A percentile compares a stretch with the other conserved stretches of the same genome.
These are phyloP conservation scores for Thera obeliscata DNA, from an alignment of 2,888 invertebrate genomes.

Conservation along the genomic window DNA sequence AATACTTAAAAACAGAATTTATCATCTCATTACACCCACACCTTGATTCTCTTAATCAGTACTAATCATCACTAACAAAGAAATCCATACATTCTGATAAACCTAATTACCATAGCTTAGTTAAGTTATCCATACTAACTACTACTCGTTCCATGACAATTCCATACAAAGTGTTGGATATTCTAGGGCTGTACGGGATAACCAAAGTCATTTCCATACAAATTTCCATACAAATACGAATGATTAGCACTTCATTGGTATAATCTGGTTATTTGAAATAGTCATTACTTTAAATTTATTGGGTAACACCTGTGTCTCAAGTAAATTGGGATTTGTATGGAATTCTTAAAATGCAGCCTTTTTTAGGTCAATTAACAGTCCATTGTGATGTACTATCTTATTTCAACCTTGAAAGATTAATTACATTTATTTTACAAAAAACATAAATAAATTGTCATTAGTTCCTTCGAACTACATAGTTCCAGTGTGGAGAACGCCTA, in stretches of 20 bases:
- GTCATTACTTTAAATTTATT: slow-evolving; percentile 40
- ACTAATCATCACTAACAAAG: slow-evolving; percentile 29
- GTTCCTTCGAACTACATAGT: too few relatives aligned
- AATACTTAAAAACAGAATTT: slow-evolving; percentile 2
- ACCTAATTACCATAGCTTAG: slow-evolving; percentile 30
- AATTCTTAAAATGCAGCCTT: slow-evolving; percentile 21
- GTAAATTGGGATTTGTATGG: slow-evolving; percentile 22
- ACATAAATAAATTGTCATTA: too few relatives aligned
- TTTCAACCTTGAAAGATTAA: not conserved
- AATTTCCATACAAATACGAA: slow-evolving; percentile 42
- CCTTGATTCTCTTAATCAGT: slow-evolving; percentile 14
- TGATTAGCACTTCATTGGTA: slow-evolving; percentile 43
- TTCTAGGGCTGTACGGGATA: slow-evolving; percentile 25
- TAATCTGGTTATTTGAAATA: slow-evolving; percentile 44
- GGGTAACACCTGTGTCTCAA: slow-evolving; percentile 35
- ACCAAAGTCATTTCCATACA: slow-evolving; percentile 28
- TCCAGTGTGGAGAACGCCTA: too few relatives aligned
- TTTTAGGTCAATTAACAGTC: slow-evolving; percentile 2
- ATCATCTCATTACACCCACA: slow-evolving; percentile 21
- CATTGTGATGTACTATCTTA: not conserved
- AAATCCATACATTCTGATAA: slow-evolving; percentile 30
- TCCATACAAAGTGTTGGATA: slow-evolving; percentile 12
- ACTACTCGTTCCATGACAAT: slow-evolving; percentile 7
- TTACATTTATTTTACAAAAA: too few relatives aligned
- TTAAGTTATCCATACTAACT: slow-evolving; percentile 9